A percentile compares a stretch with the other conserved stretches of the same genome.
These are phyloP conservation scores for Dryobotodes eremita DNA, from an alignment of 2,888 invertebrate genomes.

Conservation along the genomic window DNA sequence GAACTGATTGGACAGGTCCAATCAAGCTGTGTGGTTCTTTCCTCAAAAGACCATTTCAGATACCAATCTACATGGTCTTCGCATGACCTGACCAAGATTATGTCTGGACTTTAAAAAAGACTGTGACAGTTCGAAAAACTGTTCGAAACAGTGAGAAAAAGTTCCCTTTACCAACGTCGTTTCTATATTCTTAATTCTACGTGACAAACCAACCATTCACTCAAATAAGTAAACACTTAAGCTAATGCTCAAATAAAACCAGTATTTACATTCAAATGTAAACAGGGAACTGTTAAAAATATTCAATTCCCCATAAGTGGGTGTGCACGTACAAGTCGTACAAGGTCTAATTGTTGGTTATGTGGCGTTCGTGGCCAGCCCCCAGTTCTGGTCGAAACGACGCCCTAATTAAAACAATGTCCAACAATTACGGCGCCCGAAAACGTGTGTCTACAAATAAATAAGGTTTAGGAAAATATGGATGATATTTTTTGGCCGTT, in stretches of 20 bases:
- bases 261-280: constrained; percentile 28
- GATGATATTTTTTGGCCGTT: neutral
- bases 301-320: constrained; percentile 51
- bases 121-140: too few relatives aligned
- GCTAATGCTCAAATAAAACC: constrained; percentile 7
- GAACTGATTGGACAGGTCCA: too few relatives aligned
- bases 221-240: neutral
- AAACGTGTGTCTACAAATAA: constrained; percentile 44
- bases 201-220: neutral
- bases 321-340: constrained; percentile 36
- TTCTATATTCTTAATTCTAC: neutral
- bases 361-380: constrained; percentile 51
- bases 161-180: neutral
- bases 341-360: constrained; percentile 56
- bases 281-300: constrained; percentile 39
- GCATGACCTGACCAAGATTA: too few relatives aligned
- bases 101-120: too few relatives aligned
- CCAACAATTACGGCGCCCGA: constrained; percentile 53
- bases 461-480: constrained; percentile 30
- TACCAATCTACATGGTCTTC: too few relatives aligned
- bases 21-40: too few relatives aligned
- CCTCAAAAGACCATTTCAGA: too few relatives aligned
- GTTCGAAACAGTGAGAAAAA: too few relatives aligned
- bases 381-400: constrained; percentile 43
- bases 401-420: constrained; percentile 62